Conservation (phyloP, 2,113 vertebrate genomes). For the Carlito syrichta region DNA sequence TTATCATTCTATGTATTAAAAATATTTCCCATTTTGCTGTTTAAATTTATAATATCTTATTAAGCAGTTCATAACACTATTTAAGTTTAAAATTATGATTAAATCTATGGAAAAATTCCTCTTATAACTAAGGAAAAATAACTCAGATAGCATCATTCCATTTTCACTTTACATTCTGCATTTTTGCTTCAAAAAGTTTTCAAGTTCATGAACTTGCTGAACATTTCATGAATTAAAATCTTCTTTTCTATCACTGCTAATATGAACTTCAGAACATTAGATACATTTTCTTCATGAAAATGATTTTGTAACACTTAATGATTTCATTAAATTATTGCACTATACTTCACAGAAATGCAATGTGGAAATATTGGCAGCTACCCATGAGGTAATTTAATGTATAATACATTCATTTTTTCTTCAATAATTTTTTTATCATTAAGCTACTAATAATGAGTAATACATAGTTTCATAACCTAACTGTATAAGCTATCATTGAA, state of each 20-base stretch:
- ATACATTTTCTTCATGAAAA: slow-evolving; percentile 4
- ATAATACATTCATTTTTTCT: not conserved
- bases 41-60: not conserved
- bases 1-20: not conserved
- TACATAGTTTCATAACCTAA: not conserved
- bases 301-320: slow-evolving; percentile 19
- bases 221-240: not conserved
- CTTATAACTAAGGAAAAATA: not conserved
- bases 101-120: not conserved
- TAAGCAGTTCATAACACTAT: not conserved
- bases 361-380: not conserved
- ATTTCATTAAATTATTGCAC: slow-evolving; percentile 45
- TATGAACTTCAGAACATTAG: not conserved
- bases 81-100: not conserved
- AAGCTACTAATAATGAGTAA: not conserved
- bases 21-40: not conserved
- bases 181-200: not conserved
- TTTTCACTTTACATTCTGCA: not conserved
- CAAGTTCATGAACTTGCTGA: slow-evolving; percentile 9
- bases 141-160: not conserved
- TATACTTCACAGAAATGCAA: not conserved
- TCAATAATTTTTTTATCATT: not conserved
- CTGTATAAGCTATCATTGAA: not conserved
- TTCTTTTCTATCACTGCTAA: not conserved
- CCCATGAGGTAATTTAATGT: not conserved